Conservation (phyloP, 2,888 invertebrate genomes). For the Galerucella nymphaeae region DNA sequence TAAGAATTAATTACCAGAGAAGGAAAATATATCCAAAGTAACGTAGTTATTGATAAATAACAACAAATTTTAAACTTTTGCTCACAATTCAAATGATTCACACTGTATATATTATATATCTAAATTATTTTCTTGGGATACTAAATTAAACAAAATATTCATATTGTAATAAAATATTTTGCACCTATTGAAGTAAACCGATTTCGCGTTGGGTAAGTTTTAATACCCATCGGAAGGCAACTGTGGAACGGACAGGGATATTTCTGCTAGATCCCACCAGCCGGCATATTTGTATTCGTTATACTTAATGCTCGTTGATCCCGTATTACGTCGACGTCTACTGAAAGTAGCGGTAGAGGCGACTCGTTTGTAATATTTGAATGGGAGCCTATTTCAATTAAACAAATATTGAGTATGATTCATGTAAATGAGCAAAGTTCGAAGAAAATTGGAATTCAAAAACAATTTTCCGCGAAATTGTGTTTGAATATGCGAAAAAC, state of each 20-base stretch:
- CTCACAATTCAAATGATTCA: no score
- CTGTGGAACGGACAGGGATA: neutral
- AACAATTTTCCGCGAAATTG: no score
- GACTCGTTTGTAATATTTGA: conserved; percentile 10
- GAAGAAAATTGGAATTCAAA: neutral
- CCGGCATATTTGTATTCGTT: conserved; percentile 45
- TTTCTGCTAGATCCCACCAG: conserved; percentile 4
- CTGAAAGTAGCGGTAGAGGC: conserved; percentile 21
- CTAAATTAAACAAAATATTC: no score
- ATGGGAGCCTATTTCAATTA: neutral
- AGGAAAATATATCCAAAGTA: no score
- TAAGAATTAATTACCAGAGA: no score
- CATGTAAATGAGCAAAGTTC: no score
- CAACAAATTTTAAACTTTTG: no score
- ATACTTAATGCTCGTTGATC: conserved; percentile 42
- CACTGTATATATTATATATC: no score
- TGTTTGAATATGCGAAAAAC: no score
- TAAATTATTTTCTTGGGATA: no score
- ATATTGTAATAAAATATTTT: no score
- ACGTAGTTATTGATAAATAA: no score
- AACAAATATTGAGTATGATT: neutral
- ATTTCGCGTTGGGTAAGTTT: neutral
- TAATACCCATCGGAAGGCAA: conserved; percentile 3
- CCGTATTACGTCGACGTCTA: neutral
- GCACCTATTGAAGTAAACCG: neutral